Evolutionary conservation across 1,140 invertebrate genomes (phyloP), one percentile per base, ranked within the genome.

Genomic region (Oryctes rhinoceros): DNA sequence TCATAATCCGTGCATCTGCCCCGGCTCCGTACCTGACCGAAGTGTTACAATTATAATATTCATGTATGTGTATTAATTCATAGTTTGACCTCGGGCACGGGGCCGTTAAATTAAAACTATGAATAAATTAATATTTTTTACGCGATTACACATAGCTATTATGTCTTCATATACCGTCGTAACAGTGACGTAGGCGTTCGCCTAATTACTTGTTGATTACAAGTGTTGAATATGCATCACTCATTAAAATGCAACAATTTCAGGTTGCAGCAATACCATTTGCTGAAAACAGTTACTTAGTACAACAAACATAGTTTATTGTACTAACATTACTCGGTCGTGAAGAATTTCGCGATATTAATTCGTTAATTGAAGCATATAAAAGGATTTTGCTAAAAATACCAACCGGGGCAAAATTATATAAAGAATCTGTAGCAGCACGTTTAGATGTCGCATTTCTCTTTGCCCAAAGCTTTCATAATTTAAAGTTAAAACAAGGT

Each of bases 1-100:
- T 78, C 78, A 78, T 78, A 78, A 65, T 65, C 49, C 37, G 48
- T 62, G 78, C 78, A 78, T 78, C 78, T 78, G 78, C 53, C 11
- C 62, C 10, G 18, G 35, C 47, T 35, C 20, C 53, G 48, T 78
- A 59, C 44, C 48, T 53, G 24, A 9, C 30, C 37, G 15, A 78
- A 78, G 53, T 67, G 49, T 37, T 62, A 78, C 78, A 62, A 78
- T 78, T 78, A 78, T 78, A 78, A 78, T 78, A 78, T 78, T 78
- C 76, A 78, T 78, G 30, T 48, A 39, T 47, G 76, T 78, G 24
- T 11, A 71, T 71, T 78, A 78, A 59, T 78, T 78, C 49, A 78
- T 35, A 24, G 76, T 59, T 49, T 49, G 24, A 78, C 76, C 76
- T 59, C 76, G 18, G 30, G 76, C 44, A 78, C 65, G 65, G 35